A percentile compares a stretch with the other conserved stretches of the same genome.
phyloP scores from a whole-genome alignment of 2,888 invertebrate genomes.

The Eurois occulta region DNA sequence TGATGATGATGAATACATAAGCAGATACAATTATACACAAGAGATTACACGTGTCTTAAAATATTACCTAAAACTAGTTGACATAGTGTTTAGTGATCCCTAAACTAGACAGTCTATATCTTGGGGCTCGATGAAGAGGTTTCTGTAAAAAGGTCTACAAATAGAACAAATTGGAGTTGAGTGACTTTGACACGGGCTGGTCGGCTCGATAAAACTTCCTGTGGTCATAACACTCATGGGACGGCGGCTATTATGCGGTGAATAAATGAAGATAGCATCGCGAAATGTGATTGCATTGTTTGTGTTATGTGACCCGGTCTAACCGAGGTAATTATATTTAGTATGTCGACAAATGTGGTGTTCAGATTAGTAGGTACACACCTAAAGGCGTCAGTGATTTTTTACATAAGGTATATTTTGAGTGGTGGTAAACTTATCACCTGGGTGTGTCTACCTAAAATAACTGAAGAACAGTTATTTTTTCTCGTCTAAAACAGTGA shows the following conservation, averaged over 20 bases:
- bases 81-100: background rate
- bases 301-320: constrained; percentile 9
- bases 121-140: constrained; percentile 2
- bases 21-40: background rate
- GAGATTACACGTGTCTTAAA: background rate
- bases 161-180: constrained; percentile 27
- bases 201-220: constrained; percentile 49
- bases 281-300: constrained; percentile 37
- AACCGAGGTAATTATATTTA: background rate
- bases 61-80: background rate
- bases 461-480: too few species aligned
- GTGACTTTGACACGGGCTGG: constrained; percentile 34
- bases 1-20: too few species aligned
- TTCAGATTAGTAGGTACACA: too few species aligned
- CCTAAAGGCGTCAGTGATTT: too few species aligned
- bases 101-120: background rate
- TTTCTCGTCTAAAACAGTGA: background rate
- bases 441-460: too few species aligned
- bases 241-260: constrained; percentile 13
- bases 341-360: background rate
- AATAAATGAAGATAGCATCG: constrained; percentile 51
- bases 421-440: too few species aligned
- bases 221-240: constrained; percentile 36
- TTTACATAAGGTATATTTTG: too few species aligned
- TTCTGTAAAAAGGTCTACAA: constrained; percentile 9